A percentile compares a stretch with the other conserved stretches of the same genome.
phyloP scores from a whole-genome alignment of 2,888 invertebrate genomes.

The Polydrusus tereticollis region DNA sequence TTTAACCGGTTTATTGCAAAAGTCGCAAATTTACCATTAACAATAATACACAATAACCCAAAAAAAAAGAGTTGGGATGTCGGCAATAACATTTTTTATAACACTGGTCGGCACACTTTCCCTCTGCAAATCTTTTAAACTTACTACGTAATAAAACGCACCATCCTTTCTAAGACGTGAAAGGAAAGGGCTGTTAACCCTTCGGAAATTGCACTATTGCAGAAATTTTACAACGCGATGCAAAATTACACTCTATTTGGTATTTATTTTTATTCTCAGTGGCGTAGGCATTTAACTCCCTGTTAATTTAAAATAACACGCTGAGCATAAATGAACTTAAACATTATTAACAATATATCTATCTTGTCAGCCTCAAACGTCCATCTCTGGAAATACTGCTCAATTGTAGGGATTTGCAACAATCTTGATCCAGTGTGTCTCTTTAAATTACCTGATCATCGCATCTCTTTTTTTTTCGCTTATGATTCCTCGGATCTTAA shows the following conservation, averaged over 20 bases:
- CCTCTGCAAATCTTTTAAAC: not conserved
- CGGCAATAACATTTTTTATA: conserved; percentile 12
- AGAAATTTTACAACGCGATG: conserved; percentile 24
- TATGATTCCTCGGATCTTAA: too few relatives aligned
- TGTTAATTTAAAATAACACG: too few relatives aligned
- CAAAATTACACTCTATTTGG: conserved; percentile 12
- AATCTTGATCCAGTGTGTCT: too few relatives aligned
- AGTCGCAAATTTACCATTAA: conserved; percentile 18
- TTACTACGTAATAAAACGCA: conserved; percentile 5
- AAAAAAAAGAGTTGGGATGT: not conserved
- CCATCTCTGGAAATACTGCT: too few relatives aligned
- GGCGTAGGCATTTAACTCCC: too few relatives aligned
- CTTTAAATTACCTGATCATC: too few relatives aligned
- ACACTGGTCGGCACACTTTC: not conserved
- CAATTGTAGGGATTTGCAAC: too few relatives aligned
- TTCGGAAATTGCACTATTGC: conserved; percentile 13
- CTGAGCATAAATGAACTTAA: too few relatives aligned
- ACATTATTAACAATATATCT: too few relatives aligned
- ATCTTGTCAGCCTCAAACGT: too few relatives aligned
- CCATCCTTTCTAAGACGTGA: not conserved
- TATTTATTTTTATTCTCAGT: not conserved
- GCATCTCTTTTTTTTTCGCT: too few relatives aligned
- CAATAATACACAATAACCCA: not conserved
- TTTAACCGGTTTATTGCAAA: conserved; percentile 4
- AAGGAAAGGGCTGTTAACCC: conserved; percentile 12